These are phyloP conservation scores for Achlya flavicornis DNA, from an alignment of 2,888 invertebrate genomes.

Conservation along the genomic window DNA sequence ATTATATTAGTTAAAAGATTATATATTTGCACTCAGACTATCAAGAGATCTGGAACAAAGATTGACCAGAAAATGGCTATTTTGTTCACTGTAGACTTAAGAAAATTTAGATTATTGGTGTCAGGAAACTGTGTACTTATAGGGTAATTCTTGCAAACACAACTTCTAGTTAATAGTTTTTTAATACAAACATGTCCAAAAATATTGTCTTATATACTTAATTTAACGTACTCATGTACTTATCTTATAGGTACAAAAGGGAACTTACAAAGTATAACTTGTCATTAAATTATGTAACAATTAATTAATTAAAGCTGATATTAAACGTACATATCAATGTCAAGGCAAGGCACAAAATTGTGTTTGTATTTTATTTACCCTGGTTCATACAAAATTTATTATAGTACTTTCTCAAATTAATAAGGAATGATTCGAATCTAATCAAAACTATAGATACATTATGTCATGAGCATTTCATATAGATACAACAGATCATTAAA, in stretches of 20 bases:
- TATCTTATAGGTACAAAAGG: neutral
- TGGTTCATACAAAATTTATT: neutral
- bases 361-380: neutral
- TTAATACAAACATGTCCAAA: slow-evolving; percentile 1
- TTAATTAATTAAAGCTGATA: slow-evolving; percentile 3
- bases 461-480: slow-evolving; percentile 26
- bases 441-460: neutral
- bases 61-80: too few relatives aligned
- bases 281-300: slow-evolving; percentile 8
- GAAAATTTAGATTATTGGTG: too few relatives aligned
- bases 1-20: too few relatives aligned
- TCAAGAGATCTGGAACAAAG: too few relatives aligned
- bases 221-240: neutral
- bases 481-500: too few relatives aligned
- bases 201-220: neutral
- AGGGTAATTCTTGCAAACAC: neutral
- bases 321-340: neutral
- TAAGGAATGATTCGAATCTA: slow-evolving; percentile 1
- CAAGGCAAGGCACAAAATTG: neutral
- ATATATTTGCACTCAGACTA: too few relatives aligned
- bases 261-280: neutral
- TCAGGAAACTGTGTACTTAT: too few relatives aligned
- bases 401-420: neutral
- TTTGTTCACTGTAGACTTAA: too few relatives aligned
- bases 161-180: neutral